A percentile compares a stretch with the other conserved stretches of the same genome.
phyloP scores from a whole-genome alignment of 1,140 invertebrate species.

The Helicoverpa zea region DNA sequence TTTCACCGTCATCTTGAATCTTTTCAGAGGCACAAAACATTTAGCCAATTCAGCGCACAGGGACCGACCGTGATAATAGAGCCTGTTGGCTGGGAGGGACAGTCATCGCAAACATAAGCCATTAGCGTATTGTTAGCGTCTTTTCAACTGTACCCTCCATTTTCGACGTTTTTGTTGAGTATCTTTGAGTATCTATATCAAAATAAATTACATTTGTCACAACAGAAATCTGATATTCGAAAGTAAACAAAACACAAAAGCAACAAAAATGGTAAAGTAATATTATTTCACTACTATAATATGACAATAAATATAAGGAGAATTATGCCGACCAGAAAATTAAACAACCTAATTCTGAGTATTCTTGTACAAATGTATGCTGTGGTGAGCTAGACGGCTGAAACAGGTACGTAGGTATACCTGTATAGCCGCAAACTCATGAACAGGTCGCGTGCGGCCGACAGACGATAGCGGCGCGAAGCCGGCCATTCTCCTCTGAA shows the following conservation, averaged over 20 bases:
- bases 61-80: conserved; percentile 79
- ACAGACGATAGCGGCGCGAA: conserved; percentile 68
- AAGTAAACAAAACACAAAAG: conserved; percentile 17
- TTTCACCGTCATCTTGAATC: conserved; percentile 84
- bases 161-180: conserved; percentile 64
- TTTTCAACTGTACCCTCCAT: conserved; percentile 69
- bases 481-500: conserved; percentile 70
- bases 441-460: conserved; percentile 66
- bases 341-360: conserved; percentile 16
- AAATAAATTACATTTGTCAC: conserved; percentile 52
- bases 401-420: conserved; percentile 37
- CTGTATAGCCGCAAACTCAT: conserved; percentile 54
- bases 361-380: conserved; percentile 52
- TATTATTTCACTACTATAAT: background rate
- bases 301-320: background rate
- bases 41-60: conserved; percentile 84
- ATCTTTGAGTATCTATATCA: conserved; percentile 56
- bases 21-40: conserved; percentile 84
- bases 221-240: conserved; percentile 21
- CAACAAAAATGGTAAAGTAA: background rate
- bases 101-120: conserved; percentile 82
- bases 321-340: background rate
- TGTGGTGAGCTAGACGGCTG: conserved; percentile 49
- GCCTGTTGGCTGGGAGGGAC: conserved; percentile 77
- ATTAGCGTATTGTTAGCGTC: conserved; percentile 81